phyloP scores from a whole-genome alignment of 53 echinoderm and acorn worm species.

The Echinometra lucunter region DNA sequence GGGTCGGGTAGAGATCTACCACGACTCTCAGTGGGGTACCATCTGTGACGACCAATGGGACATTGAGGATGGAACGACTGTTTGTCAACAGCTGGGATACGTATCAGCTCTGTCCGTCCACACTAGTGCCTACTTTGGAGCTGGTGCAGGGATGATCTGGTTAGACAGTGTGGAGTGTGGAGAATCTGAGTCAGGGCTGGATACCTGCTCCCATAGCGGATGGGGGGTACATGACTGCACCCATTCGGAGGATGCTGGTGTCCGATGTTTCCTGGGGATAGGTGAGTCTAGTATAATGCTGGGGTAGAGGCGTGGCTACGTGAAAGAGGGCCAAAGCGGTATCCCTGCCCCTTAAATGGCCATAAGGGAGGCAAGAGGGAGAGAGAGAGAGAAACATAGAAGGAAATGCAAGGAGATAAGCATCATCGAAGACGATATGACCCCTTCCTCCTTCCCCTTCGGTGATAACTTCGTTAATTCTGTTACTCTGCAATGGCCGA shows the following conservation, averaged over 20 bases:
- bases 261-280: not conserved
- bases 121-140: constrained; percentile 62
- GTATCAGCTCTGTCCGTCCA: constrained; percentile 34
- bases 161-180: constrained; percentile 53
- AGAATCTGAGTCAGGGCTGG: constrained; percentile 58
- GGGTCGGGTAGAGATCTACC: constrained; percentile 72
- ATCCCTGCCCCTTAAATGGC: not conserved
- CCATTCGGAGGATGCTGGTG: constrained; percentile 72
- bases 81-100: constrained; percentile 71
- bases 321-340: no score
- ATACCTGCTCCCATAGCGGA: constrained; percentile 16
- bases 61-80: constrained; percentile 54
- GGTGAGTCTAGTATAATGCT: constrained; percentile 1
- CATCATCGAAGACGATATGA: no score
- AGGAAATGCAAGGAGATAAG: no score
- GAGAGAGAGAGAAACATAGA: no score
- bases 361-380: no score
- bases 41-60: constrained; percentile 74
- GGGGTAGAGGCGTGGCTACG: no score
- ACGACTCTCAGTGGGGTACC: constrained; percentile 71
- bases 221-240: constrained; percentile 53
- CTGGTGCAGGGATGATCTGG: constrained; percentile 62
- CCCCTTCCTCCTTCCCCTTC: no score
- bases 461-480: no score
- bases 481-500: no score